Base-by-base conservation (phyloP, 2,113 vertebrate species). In the Halichoerus grypus region DNA sequence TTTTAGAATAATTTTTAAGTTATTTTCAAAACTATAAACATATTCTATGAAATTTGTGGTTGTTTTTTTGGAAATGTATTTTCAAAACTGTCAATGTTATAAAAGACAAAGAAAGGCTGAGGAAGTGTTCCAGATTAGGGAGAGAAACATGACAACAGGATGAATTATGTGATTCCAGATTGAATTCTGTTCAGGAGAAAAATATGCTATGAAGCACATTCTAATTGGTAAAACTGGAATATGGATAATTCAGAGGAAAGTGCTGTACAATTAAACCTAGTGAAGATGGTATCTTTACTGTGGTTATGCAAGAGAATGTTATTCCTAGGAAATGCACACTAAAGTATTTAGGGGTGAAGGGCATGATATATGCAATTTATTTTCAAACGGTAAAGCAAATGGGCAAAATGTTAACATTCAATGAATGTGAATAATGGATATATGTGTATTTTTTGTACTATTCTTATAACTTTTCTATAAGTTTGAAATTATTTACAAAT, bases 21-120 rank as follows among this genome's bases (percentile, higher is more conserved):
- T 67, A 82, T 87, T 31, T 57, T 74, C 33, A 33, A 72, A 97
- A 71, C 22, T 77, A 5, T 31, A 86, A 81, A 88, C 42, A 16
- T 59, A 63, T 19, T 71, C 39, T 71, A 55, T 86, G 67, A 77
- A 65, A 61, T 76, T 36, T 95, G 28, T 16, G n/a, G 42, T 42
- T 4, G 3, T 59, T 49, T 82, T 94, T 94, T 81, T 82, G 63
- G 85, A 91, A 95, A 88, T 49, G 22, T 42, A 61, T 74, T 96
- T 91, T 94, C 59, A 79, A 93, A 94, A 67, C 22, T 74, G 39
- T 94, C 39, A 57, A 24, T 92, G 26, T 55, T 87, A 76, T 53
- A 77, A 95, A 97, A 61, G 24, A 42, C 46, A 83, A 94, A 93
- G 61, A 59, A 88, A 96, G 76, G 19, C 46, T 74, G 31, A 74